A percentile compares a stretch with the other conserved stretches of the same genome.
These are phyloP conservation scores for Strigamia transsilvanica DNA, from an alignment of 2,888 invertebrate genomes.

Conservation along the genomic window DNA sequence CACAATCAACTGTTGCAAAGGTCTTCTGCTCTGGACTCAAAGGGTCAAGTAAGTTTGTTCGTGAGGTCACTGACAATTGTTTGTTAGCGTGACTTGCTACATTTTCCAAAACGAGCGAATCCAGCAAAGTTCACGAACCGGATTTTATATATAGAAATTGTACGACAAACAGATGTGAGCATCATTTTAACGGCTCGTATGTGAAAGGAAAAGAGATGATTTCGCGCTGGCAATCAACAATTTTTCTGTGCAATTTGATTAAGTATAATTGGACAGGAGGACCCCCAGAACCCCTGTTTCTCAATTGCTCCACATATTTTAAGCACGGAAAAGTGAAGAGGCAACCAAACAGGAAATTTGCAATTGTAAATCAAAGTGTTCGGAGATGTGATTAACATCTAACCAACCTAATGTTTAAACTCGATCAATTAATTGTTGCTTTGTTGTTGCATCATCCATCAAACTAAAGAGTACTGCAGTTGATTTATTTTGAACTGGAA, in stretches of 20 bases:
- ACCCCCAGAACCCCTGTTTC: conserved; percentile 1
- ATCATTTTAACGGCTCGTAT: neutral
- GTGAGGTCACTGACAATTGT: conserved; percentile 18
- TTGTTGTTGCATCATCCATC: conserved; percentile 3
- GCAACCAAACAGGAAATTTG: conserved; percentile 9
- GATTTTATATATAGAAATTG: neutral
- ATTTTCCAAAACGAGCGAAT: neutral
- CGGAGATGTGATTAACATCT: neutral
- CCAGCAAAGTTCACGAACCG: conserved; percentile 3
- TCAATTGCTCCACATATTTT: neutral
- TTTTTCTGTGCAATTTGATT: conserved; percentile 31
- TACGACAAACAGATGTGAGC: conserved; percentile 38
- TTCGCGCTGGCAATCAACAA: conserved; percentile 17
- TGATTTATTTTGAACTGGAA: neutral
- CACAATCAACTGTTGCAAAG: conserved; percentile 55
- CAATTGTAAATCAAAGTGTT: conserved; percentile 13
- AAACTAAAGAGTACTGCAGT: neutral
- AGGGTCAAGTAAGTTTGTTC: conserved; percentile 54
- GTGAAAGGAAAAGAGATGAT: conserved; percentile 13
- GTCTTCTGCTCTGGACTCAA: conserved; percentile 57
- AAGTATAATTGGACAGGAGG: conserved; percentile 5
- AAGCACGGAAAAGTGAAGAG: neutral
- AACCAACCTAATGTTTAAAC: neutral
- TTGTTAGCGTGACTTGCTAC: conserved; percentile 23
- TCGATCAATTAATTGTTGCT: conserved; percentile 10